Percentiles rank a stretch among this genome's conserved stretches.
Conservation (phyloP, 64 coral and sea anemone species). For the Porites australiensis region DNA sequence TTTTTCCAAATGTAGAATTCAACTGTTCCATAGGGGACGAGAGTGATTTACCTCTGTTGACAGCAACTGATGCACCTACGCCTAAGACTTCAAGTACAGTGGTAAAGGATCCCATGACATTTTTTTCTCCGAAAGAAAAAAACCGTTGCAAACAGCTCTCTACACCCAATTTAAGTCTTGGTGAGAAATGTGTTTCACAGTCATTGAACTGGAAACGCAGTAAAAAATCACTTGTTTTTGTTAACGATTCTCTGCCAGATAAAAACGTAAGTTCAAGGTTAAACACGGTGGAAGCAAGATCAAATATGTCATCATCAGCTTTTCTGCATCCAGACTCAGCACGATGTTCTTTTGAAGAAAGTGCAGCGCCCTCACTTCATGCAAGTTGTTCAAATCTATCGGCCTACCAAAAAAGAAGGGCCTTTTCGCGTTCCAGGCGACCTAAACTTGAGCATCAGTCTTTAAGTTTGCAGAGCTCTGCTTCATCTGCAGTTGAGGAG, state of each 20-base stretch:
- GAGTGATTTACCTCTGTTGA: background rate
- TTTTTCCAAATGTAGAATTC: background rate
- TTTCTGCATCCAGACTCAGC: conserved; percentile 22
- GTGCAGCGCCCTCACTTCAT: background rate
- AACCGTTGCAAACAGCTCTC: background rate
- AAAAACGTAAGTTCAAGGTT: background rate
- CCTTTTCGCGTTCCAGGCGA: background rate
- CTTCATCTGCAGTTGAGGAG: background rate
- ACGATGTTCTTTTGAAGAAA: background rate
- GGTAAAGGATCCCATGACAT: background rate
- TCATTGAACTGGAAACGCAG: background rate
- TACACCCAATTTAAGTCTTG: conserved; percentile 11
- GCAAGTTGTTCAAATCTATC: background rate
- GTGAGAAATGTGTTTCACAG: background rate
- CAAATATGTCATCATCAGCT: background rate
- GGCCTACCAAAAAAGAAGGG: background rate
- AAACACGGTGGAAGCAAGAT: background rate
- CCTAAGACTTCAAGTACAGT: background rate
- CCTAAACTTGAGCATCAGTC: background rate
- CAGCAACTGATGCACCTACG: background rate
- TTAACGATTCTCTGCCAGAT: background rate
- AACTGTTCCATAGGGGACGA: background rate
- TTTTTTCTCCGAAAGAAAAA: background rate
- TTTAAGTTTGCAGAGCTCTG: background rate
- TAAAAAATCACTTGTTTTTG: too few species aligned